These are phyloP conservation scores for Heliconius eleuchia DNA, from an alignment of 1,140 invertebrate species.

Conservation along the genomic window DNA sequence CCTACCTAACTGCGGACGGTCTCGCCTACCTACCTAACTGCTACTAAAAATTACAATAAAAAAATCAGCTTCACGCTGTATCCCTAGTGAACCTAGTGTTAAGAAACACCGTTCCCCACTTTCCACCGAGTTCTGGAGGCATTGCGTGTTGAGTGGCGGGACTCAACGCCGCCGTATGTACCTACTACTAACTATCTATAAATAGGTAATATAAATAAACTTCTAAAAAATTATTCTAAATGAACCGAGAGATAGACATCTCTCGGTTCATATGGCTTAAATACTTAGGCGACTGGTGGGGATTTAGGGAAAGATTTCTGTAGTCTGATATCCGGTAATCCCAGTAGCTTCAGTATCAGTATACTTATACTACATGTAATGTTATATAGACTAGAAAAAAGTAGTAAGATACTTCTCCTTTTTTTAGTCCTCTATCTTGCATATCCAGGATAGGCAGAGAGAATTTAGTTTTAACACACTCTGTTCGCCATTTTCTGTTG, in stretches of 20 bases:
- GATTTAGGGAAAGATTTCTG: constrained; percentile 10
- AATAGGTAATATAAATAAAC: not conserved
- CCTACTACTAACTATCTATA: not conserved
- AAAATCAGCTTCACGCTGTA: no score
- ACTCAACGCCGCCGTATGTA: no score
- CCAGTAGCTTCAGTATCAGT: not conserved
- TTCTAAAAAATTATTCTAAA: not conserved
- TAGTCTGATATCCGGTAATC: constrained; percentile 18
- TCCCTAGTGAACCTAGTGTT: no score
- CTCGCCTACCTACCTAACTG: no score
- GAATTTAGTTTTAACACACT: no score
- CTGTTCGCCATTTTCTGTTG: no score
- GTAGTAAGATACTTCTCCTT: not conserved
- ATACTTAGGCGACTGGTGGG: constrained; percentile 4
- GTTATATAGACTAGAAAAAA: not conserved
- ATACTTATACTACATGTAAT: constrained; percentile 6
- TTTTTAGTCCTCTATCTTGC: not conserved
- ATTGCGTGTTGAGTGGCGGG: no score
- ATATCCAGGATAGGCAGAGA: not conserved
- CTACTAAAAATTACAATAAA: no score
- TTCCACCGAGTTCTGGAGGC: no score
- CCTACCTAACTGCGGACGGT: no score
- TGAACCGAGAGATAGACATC: not conserved
- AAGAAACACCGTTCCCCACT: no score
- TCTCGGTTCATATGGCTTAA: constrained; percentile 19